phyloP scores from a whole-genome alignment of 2,888 invertebrate genomes.

The Rhodophaea formosa region DNA sequence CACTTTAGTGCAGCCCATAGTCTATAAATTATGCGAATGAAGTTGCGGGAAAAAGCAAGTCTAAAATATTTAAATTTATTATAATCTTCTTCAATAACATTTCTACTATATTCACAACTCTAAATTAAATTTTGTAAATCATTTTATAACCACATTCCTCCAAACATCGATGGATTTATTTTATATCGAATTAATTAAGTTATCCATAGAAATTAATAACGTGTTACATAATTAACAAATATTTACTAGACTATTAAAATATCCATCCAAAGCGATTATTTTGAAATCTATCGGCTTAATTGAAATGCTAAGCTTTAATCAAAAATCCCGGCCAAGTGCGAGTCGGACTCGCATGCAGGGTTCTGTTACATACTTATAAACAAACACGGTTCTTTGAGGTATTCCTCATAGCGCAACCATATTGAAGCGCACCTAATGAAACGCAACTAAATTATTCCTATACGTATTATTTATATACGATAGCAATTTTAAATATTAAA shows the following conservation, averaged over 20 bases:
- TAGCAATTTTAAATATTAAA: no score
- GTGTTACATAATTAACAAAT: conserved; percentile 21
- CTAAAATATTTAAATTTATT: not conserved
- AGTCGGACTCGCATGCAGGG: no score
- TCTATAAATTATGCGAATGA: no score
- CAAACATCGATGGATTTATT: not conserved
- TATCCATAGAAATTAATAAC: conserved; percentile 18
- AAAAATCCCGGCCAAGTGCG: no score
- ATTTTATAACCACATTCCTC: not conserved
- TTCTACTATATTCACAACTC: not conserved
- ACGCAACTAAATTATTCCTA: no score
- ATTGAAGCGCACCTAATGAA: no score
- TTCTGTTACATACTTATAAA: no score
- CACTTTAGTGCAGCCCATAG: no score
- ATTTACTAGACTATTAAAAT: conserved; percentile 11
- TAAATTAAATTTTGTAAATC: not conserved
- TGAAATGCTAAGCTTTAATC: not conserved
- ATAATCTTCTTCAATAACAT: not conserved
- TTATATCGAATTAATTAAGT: conserved; percentile 10
- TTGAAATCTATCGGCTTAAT: not conserved
- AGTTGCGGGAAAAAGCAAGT: not conserved
- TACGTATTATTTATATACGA: no score
- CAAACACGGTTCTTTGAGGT: no score
- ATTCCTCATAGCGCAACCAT: no score
- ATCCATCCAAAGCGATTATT: not conserved